Base-by-base conservation (phyloP, 1,140 invertebrate genomes). In the Ceratina calcarata region DNA sequence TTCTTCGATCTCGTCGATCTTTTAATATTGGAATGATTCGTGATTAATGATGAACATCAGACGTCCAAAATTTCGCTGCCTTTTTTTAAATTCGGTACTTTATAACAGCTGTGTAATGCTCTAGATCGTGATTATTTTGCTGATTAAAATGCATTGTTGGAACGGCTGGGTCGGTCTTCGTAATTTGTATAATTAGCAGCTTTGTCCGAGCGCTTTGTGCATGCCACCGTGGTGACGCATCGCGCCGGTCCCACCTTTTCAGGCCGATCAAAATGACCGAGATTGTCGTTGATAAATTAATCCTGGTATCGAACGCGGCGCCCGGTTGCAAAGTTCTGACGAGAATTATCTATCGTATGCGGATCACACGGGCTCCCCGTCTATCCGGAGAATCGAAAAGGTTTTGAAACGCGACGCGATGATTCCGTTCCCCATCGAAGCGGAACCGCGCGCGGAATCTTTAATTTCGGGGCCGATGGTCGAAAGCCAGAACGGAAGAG, bases 151-250 rank as follows among this genome's bases (percentile, higher is more conserved):
- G 45, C 22, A 64, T 51, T 16, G 45, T 18, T 18, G 70, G 24
- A 62, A n/a, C 58, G 57, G 8, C 37, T 3, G 12, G 57, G 57
- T 51, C 70, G 37, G 58, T n/a, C 60, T 37, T 64, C 71, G 71
- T 32, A 73, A 73, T 73, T 73, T 64, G 71, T 73, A 73, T 73
- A 73, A 73, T 73, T 73, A 73, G 60, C 71, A 73, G 71, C 60
- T 73, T 64, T 73, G 71, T 73, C 24, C 71, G 49, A 3, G 1
- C 27, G 49, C 72, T 65, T 74, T 65, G 72, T 51, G 15, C 58
- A n/a, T 20, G 37, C 58, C 37, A 45, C 37, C 37, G 37, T 45
- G 37, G 1, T 3, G 8, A 37, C 1, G 8, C 6, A 3, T 16
- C 24, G 13, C 22, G 4, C 18, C 13, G 18, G 10, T 8, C 24